Evolutionary conservation across 2,888 invertebrate genomes (phyloP).

Genomic region (Hipparchia sbordonii): DNA sequence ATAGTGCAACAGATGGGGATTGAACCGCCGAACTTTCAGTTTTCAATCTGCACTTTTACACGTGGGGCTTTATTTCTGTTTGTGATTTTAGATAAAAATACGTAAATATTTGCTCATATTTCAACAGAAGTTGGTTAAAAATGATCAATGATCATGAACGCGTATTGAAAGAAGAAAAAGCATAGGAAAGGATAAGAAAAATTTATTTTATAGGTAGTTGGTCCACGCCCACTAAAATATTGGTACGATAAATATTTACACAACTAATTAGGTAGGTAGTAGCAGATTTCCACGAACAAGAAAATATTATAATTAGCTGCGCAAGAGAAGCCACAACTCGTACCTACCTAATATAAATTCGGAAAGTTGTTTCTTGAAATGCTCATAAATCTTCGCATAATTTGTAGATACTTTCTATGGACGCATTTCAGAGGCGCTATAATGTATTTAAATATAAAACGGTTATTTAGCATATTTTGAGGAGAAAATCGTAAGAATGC

Average conservation of each 20-base stretch:
- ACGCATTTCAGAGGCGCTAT: conserved; percentile 13
- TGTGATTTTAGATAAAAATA: too few relatives aligned
- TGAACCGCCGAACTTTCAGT: too few relatives aligned
- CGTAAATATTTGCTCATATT: too few relatives aligned
- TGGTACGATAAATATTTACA: background rate
- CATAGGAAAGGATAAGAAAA: too few relatives aligned
- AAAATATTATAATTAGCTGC: conserved; percentile 1
- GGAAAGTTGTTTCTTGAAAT: conserved; percentile 17
- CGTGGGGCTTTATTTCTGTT: too few relatives aligned
- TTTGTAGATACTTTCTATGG: conserved; percentile 22
- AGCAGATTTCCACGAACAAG: background rate
- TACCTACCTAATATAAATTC: conserved; percentile 15
- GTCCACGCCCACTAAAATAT: too few relatives aligned
- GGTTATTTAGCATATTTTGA: conserved; percentile 24
- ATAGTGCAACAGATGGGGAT: too few relatives aligned
- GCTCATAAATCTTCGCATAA: conserved; percentile 20
- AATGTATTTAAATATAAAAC: conserved; percentile 33
- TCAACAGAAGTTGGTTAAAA: too few relatives aligned
- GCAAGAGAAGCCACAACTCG: conserved; percentile 2
- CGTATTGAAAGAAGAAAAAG: too few relatives aligned
- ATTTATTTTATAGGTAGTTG: too few relatives aligned
- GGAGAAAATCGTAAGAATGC: conserved; percentile 20
- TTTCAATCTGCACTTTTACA: too few relatives aligned
- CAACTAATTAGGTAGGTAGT: background rate
- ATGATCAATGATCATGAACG: too few relatives aligned